Percentiles rank a stretch among this genome's conserved stretches.
Conservation (phyloP, 1,140 invertebrate species). For the Gonioctena quinquepunctata region DNA sequence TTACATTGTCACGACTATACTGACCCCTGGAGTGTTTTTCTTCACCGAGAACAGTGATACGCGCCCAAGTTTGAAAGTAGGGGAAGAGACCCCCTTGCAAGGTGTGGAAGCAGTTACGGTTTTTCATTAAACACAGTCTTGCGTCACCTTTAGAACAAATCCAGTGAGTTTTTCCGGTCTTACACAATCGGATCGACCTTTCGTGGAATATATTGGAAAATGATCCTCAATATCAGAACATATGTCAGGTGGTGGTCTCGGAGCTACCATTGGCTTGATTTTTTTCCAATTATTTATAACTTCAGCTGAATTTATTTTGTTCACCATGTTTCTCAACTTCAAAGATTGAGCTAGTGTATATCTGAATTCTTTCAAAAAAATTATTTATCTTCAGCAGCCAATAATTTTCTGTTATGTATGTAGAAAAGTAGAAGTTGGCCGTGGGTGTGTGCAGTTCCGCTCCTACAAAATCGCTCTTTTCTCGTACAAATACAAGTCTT, state of each 20-base stretch:
- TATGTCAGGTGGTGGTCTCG: slow-evolving; percentile 22
- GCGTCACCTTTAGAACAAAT: slow-evolving; percentile 5
- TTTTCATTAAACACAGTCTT: slow-evolving; percentile 18
- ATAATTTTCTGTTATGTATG: slow-evolving; percentile 30
- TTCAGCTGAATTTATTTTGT: slow-evolving; percentile 16
- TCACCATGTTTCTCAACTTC: slow-evolving; percentile 20
- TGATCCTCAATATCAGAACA: slow-evolving; percentile 19
- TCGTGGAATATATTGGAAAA: slow-evolving; percentile 25
- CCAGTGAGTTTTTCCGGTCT: slow-evolving; percentile 21
- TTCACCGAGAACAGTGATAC: no score
- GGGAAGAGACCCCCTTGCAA: slow-evolving; percentile 1
- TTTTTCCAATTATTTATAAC: slow-evolving; percentile 6
- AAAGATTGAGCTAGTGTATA: slow-evolving; percentile 17
- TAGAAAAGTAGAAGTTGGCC: no score
- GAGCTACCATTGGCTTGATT: slow-evolving; percentile 23
- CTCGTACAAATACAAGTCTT: no score
- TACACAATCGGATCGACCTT: slow-evolving; percentile 23
- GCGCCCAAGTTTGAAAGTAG: no score
- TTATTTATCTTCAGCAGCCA: slow-evolving; percentile 6
- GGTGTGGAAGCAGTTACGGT: slow-evolving; percentile 20
- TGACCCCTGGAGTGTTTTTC: no score
- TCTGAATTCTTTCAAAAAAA: slow-evolving; percentile 19
- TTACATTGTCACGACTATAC: no score
- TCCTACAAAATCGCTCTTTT: no score
- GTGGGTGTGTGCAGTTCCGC: no score